Evolutionary conservation across 2,888 invertebrate species (phyloP), one percentile per base, ranked within the genome.

Genomic region (Lycaena phlaeas): DNA sequence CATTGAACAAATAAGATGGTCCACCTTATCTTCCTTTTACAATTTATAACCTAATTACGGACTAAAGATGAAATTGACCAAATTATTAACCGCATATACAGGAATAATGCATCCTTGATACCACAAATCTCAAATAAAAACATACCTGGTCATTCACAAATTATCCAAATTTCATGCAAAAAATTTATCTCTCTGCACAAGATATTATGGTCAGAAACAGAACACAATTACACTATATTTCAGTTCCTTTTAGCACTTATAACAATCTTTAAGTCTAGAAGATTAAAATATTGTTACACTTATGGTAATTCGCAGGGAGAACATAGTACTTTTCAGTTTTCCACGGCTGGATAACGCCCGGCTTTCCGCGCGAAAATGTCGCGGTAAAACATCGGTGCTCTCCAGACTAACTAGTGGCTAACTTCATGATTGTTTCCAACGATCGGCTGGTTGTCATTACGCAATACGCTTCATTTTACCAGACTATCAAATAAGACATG

Each of bases 361-460:
- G 81, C 84, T 78, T 84, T 81, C 82, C 85, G 85, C 85, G 85
- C 85, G 85, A 84, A 82, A 85, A 85, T 82, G 79, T 82, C 82
- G 85, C 85, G 84, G 78, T 79, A 77, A 84, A 78, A 76, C 70
- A 70, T 68, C 55, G 61, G 59, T 61, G 49, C 68, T 61, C 64
- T 56, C 59, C 61, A 64, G 64, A 60, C 57, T 57, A 50, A 68
- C 58, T 60, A 61, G 44, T 48, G 42, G 53, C 77, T 72, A 73
- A 66, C 76, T 85, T 85, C 85, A 79, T 53, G 72, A 72, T 77
- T 84, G 73, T 85, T 85, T 85, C 84, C 70, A 72, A 77, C 74
- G 73, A 72, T 75, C 29, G 29, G 14, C 61, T 54, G 60, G 64
- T 67, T 64, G 76, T 77, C 77, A 78, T 52, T 59, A 53, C 27